Evolutionary conservation across 2,888 invertebrate genomes (phyloP).

Genomic region (Tachina grossa): DNA sequence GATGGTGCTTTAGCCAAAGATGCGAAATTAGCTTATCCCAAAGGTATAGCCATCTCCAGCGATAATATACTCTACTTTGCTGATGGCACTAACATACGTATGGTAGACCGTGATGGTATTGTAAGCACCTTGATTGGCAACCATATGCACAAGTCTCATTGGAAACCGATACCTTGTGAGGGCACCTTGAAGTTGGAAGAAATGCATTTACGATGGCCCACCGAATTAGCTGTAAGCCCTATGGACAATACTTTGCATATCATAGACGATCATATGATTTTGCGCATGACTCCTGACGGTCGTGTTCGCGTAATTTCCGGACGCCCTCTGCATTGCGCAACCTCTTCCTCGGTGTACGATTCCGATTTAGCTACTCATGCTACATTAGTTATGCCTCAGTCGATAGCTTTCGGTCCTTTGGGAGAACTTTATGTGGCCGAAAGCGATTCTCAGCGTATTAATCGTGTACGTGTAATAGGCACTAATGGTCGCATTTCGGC

Average conservation of each 20-base stretch:
- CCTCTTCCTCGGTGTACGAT: conserved; percentile 90
- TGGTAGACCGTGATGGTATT: conserved; percentile 95
- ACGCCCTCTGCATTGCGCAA: conserved; percentile 95
- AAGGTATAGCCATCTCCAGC: conserved; percentile 96
- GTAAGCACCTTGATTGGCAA: conserved; percentile 96
- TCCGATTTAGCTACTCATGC: conserved; percentile 95
- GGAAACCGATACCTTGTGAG: conserved; percentile 96
- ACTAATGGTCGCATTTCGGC: conserved; percentile 96
- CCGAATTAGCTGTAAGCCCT: conserved; percentile 96
- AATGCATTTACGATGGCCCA: conserved; percentile 97
- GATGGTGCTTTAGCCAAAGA: conserved; percentile 96
- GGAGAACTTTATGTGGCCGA: conserved; percentile 97
- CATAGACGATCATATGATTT: conserved; percentile 97
- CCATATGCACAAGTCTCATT: conserved; percentile 96
- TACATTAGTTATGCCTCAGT: conserved; percentile 95
- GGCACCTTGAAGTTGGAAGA: conserved; percentile 95
- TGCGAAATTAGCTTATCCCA: conserved; percentile 97
- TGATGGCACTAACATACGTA: conserved; percentile 96
- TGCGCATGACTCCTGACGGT: conserved; percentile 95
- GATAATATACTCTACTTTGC: conserved; percentile 97
- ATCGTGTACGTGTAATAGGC: conserved; percentile 94
- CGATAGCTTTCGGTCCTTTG: conserved; percentile 95
- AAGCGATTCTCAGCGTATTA: conserved; percentile 96
- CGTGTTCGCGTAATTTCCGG: conserved; percentile 96
- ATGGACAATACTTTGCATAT: conserved; percentile 97